Evolutionary conservation across 2,797 vertebrate species (phyloP), one percentile per base, ranked within the genome.

Genomic region (Benthosema pterotum): DNA sequence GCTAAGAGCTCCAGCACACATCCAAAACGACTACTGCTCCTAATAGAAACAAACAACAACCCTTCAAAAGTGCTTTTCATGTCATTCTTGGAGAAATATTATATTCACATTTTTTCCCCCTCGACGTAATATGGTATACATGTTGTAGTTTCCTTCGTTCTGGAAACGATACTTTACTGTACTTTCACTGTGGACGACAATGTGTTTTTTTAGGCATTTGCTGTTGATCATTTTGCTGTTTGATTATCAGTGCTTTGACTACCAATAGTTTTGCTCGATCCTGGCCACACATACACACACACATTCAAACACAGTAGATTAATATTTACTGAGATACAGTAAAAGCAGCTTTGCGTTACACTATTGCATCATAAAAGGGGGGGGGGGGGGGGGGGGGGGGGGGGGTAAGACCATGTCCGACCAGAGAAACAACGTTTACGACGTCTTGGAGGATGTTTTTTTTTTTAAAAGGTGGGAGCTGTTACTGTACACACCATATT

Each of bases 271-370:
- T 72, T 67, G 71, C 71, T 82, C 22, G 22, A 25, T 25, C 67
- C 79, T 71, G 75, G 71, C 81, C 22, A 25, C 22, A 25, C 22
- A 5, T 5, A n/a, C n/a, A n/a, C 81, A 77, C 84, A 85, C 75
- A 83, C 77, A 65, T 68, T 74, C 69, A 88, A 74, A 86, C 81
- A 87, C 75, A 75, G 82, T 63, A 65, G 83, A 86, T 77, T 75
- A 77, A 77, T 69, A 69, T 80, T 74, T 52, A 83, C 69, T 74
- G 76, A 58, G 59, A 80, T 56, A 85, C 75, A 83, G 77, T 75
- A 70, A 87, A 38, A 87, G 79, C 75, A 72, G 83, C 75, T 77
- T 78, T 79, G 77, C 59, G 77, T 77, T 74, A 86, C 75, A 65
- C 71, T 56, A 85, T 79, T 80, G 77, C 72, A 65, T 86, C 69